A percentile compares a stretch with the other conserved stretches of the same genome.
phyloP scores from a whole-genome alignment of 2,888 invertebrate genomes.

The Peribatodes rhomboidaria region DNA sequence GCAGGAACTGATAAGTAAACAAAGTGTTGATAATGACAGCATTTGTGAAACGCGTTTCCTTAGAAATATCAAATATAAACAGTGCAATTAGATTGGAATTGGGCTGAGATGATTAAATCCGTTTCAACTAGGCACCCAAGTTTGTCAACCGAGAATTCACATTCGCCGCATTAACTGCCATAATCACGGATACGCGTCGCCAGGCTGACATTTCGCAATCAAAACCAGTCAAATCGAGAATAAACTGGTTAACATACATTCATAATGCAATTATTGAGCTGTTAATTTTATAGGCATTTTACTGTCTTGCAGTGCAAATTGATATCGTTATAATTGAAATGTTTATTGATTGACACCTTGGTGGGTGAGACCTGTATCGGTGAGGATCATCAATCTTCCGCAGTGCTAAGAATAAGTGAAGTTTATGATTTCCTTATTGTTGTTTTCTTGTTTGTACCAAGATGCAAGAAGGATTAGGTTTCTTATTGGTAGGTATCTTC shows the following conservation, averaged over 20 bases:
- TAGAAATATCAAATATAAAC: slow-evolving; percentile 9
- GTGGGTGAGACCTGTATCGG: background rate
- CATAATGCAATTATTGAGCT: slow-evolving; percentile 39
- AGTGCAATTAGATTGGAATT: slow-evolving; percentile 9
- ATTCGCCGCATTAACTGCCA: slow-evolving; percentile 28
- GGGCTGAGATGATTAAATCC: slow-evolving; percentile 16
- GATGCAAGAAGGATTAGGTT: slow-evolving; percentile 7
- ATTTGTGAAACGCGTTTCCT: too few relatives aligned
- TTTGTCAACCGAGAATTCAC: slow-evolving; percentile 32
- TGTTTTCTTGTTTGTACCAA: slow-evolving; percentile 6
- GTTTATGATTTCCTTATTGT: slow-evolving; percentile 35
- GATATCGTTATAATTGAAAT: slow-evolving; percentile 40
- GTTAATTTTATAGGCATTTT: slow-evolving; percentile 48
- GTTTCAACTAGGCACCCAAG: slow-evolving; percentile 19
- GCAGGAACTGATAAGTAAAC: too few relatives aligned
- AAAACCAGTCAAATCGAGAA: slow-evolving; percentile 37
- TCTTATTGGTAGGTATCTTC: slow-evolving; percentile 1
- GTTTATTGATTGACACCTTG: slow-evolving; percentile 45
- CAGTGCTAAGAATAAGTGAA: slow-evolving; percentile 20
- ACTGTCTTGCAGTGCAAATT: slow-evolving; percentile 44
- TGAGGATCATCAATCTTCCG: slow-evolving; percentile 36
- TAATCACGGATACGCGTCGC: slow-evolving; percentile 36
- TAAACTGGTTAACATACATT: slow-evolving; percentile 41
- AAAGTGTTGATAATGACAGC: too few relatives aligned
- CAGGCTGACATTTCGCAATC: slow-evolving; percentile 38